phyloP scores from a whole-genome alignment of 1,140 invertebrate species.

The Portunus trituberculatus region DNA sequence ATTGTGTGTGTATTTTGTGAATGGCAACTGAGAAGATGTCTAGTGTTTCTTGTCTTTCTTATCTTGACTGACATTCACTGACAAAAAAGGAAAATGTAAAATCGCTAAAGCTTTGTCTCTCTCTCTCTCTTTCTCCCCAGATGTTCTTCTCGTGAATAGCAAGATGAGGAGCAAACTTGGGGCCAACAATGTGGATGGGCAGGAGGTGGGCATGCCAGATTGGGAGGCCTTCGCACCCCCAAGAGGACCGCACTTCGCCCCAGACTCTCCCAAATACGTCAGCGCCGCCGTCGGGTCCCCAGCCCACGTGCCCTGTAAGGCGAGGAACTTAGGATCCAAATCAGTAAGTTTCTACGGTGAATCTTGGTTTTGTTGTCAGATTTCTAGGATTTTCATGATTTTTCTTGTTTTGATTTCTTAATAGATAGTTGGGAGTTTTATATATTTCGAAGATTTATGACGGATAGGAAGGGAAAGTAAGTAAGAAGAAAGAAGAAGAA shows the following conservation, averaged over 20 bases:
- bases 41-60: too few relatives aligned
- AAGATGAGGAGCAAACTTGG: conserved; percentile 33
- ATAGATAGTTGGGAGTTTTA: too few relatives aligned
- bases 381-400: background rate
- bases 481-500: background rate
- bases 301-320: conserved; percentile 75
- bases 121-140: background rate
- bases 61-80: too few relatives aligned
- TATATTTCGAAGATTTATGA: background rate
- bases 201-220: conserved; percentile 28
- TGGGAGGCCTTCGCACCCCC: conserved; percentile 48
- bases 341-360: conserved; percentile 59
- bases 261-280: conserved; percentile 65
- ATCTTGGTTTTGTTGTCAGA: background rate
- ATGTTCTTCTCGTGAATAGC: conserved; percentile 50
- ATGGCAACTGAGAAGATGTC: too few relatives aligned
- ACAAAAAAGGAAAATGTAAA: too few relatives aligned
- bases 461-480: background rate
- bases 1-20: too few relatives aligned
- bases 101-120: too few relatives aligned
- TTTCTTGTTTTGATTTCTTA: background rate
- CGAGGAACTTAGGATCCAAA: conserved; percentile 69
- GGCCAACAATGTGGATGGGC: conserved; percentile 7
- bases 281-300: conserved; percentile 72
- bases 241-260: conserved; percentile 72